A percentile compares a stretch with the other conserved stretches of the same genome.
phyloP scores from a whole-genome alignment of 2,113 vertebrate species.

The Equus przewalskii region DNA sequence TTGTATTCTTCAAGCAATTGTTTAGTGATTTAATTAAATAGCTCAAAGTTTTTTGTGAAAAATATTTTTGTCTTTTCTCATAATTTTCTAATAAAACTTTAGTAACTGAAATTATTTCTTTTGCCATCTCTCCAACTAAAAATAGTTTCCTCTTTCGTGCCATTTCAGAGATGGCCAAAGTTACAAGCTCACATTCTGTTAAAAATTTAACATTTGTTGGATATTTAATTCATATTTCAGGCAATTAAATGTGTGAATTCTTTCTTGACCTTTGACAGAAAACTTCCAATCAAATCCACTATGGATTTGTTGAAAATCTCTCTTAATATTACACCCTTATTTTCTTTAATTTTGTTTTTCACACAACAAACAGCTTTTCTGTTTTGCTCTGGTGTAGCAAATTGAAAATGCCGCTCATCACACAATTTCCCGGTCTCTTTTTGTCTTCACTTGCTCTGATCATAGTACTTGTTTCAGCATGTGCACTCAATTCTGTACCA shows the following conservation, averaged over 20 bases:
- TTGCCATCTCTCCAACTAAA: background rate
- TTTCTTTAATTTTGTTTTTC: constrained; percentile 25
- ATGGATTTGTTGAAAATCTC: background rate
- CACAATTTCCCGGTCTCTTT: background rate
- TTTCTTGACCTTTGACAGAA: constrained; percentile 10
- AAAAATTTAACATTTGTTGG: background rate
- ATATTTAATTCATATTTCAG: constrained; percentile 22
- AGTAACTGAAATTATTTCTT: background rate
- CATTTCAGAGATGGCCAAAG: background rate
- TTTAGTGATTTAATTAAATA: background rate
- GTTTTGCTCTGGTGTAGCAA: background rate
- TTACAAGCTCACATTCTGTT: background rate
- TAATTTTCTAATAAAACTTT: background rate
- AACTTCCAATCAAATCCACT: background rate
- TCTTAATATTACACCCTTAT: background rate
- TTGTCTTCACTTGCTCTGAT: background rate
- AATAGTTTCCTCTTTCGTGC: background rate
- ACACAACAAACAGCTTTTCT: background rate
- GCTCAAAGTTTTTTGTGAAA: background rate
- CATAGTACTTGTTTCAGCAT: background rate
- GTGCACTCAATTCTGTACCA: background rate
- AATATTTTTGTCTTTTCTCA: background rate
- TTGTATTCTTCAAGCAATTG: background rate
- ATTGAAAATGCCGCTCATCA: background rate
- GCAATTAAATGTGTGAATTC: background rate